Base-by-base conservation (phyloP, 1,140 invertebrate species). In the Notospermus geniculatus region DNA sequence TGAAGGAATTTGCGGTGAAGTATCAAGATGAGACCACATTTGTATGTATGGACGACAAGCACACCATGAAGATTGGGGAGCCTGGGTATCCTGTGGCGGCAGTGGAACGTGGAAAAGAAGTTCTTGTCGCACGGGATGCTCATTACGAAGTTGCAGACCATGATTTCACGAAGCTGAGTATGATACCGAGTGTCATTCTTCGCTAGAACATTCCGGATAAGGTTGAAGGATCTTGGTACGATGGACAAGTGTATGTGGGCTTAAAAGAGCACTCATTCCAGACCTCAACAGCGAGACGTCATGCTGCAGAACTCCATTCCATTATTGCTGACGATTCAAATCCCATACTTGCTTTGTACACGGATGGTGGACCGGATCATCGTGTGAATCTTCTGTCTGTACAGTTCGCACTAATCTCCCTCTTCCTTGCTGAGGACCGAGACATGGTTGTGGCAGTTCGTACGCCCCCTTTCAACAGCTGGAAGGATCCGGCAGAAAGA, bases 321-420 rank as follows among this genome's bases (percentile, higher is more conserved):
- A 9, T 29, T 19, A 19, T 50, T 23, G n/a, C 5, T 7, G 46
- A 50, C 5, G 4, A 5, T 27, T 5, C 5, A 13, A 54, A 9
- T 13, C 29, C 13, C 63, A 57, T 19, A 57, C n/a, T 30, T 69
- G 22, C 29, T 66, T 23, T 58, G 13, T 69, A 59, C 29, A 62
- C 61, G n/a, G 67, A 71, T 67, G 69, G 67, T 22, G 66, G 68
- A 0, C 60, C 63, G 22, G 66, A 70, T 45, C 68, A 70, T 41
- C 41, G 68, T 27, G 28, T 52, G 0, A 70, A 60, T n/a, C 63
- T 41, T 29, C 2, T 57, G 15, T 30, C 30, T 55, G 68, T 71
- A 15, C 50, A 66, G 50, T 22, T 60, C 13, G 29, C 64, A 2
- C 17, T 50, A 7, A 46, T 71, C n/a, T 23, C 27, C 19, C 15